These are phyloP conservation scores for Sialis lutaria DNA, from an alignment of 2,888 invertebrate genomes.

Conservation along the genomic window DNA sequence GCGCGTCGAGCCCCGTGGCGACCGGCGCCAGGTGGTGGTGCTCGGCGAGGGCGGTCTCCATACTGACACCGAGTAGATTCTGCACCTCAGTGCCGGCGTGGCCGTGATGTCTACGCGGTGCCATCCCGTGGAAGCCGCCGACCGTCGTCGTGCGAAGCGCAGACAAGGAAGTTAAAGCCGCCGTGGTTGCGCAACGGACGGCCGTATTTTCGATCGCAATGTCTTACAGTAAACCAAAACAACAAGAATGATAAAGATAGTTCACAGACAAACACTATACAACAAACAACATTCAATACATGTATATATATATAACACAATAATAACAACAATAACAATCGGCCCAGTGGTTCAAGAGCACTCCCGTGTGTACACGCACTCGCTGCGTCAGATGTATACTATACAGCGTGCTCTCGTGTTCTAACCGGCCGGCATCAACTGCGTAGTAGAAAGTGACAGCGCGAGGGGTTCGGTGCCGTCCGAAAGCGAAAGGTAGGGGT, in stretches of 20 bases:
- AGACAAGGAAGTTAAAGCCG: conserved; percentile 21
- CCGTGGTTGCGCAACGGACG: not conserved
- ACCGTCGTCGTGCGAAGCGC: conserved; percentile 18
- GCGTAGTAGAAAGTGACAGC: conserved; percentile 14
- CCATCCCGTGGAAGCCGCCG: conserved; percentile 19
- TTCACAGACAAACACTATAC: too few species aligned
- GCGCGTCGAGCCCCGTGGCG: conserved; percentile 19
- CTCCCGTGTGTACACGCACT: conserved; percentile 17
- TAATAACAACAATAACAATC: too few species aligned
- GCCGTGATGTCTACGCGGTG: conserved; percentile 29
- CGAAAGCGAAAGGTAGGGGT: conserved; percentile 57
- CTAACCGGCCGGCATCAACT: conserved; percentile 6
- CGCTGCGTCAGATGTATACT: conserved; percentile 18
- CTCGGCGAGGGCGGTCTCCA: conserved; percentile 13
- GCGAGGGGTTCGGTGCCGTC: conserved; percentile 26
- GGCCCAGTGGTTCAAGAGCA: too few species aligned
- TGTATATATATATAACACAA: too few species aligned
- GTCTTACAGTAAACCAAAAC: too few species aligned
- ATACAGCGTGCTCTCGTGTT: conserved; percentile 32
- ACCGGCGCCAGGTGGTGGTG: conserved; percentile 10
- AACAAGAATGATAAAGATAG: too few species aligned
- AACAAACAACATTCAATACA: too few species aligned
- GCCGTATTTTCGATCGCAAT: not conserved
- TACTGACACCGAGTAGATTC: conserved; percentile 17
- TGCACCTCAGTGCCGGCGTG: conserved; percentile 21